These are phyloP conservation scores for Neelides sp. DNA, from an alignment of 1,140 invertebrate species.

Conservation along the genomic window DNA sequence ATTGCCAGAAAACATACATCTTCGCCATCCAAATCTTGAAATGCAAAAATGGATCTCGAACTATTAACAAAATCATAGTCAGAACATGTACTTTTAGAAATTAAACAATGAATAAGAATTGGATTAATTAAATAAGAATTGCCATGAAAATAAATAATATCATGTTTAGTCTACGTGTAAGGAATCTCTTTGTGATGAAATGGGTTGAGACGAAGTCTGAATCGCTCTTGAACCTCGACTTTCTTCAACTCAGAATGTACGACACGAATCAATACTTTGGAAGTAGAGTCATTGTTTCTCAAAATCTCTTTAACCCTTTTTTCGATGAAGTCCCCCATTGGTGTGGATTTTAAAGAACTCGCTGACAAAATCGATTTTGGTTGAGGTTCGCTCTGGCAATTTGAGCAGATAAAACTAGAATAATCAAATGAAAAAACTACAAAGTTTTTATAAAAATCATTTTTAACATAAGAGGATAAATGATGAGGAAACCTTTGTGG, in stretches of 20 bases:
- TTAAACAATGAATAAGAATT: neutral
- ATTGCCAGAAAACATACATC: constrained; percentile 61
- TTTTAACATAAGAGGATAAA: no score
- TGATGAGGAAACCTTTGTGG: no score
- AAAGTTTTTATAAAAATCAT: no score
- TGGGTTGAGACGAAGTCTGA: constrained; percentile 77
- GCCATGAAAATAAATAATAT: neutral
- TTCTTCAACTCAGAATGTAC: constrained; percentile 93
- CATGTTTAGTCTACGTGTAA: no score
- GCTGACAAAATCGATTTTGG: constrained; percentile 96
- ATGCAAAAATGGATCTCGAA: constrained; percentile 56
- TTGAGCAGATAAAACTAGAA: constrained; percentile 74
- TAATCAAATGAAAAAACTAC: constrained; percentile 9
- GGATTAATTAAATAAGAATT: neutral
- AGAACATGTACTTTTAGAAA: no score
- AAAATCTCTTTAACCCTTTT: constrained; percentile 94
- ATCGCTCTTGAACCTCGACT: constrained; percentile 94
- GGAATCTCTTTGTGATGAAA: neutral
- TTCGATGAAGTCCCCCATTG: constrained; percentile 90
- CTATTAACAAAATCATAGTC: constrained; percentile 52
- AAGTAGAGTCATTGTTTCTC: constrained; percentile 85
- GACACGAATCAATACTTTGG: constrained; percentile 92
- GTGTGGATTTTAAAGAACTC: constrained; percentile 82
- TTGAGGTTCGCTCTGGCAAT: constrained; percentile 83
- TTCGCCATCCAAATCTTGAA: constrained; percentile 51